Conservation (phyloP, 2,888 invertebrate genomes). For the Andrena minutula region DNA sequence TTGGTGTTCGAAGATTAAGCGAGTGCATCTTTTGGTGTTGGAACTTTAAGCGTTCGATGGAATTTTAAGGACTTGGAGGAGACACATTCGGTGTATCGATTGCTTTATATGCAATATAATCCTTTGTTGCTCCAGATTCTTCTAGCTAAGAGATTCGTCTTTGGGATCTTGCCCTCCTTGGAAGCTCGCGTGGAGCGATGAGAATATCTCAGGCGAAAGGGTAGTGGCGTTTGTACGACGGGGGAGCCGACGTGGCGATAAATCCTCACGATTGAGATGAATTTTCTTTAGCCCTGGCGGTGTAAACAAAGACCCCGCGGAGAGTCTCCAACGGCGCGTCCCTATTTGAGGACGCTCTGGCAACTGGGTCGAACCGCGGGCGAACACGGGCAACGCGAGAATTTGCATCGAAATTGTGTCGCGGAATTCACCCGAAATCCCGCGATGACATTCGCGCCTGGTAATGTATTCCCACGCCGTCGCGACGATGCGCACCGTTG, state of each 20-base stretch:
- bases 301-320: slow-evolving; percentile 24
- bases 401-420: slow-evolving; percentile 63
- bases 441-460: slow-evolving; percentile 46
- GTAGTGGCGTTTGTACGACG: not conserved
- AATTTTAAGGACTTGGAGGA: not conserved
- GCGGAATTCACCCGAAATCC: slow-evolving; percentile 48
- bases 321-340: not conserved
- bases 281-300: not conserved
- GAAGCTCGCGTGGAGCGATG: slow-evolving; percentile 3
- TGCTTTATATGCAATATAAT: not conserved
- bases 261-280: slow-evolving; percentile 9
- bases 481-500: slow-evolving; percentile 8
- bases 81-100: not conserved
- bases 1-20: too few species aligned
- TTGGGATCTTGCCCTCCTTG: not conserved
- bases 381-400: slow-evolving; percentile 9
- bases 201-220: not conserved
- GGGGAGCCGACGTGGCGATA: not conserved
- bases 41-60: not conserved
- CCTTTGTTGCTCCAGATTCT: not conserved
- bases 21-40: too few species aligned
- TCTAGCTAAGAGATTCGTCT: not conserved
- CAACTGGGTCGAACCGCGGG: slow-evolving; percentile 18
- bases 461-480: slow-evolving; percentile 52
- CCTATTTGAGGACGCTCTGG: not conserved